A percentile compares a stretch with the other conserved stretches of the same genome.
Conservation (phyloP, 2,888 invertebrate genomes). For the Hedya salicella region DNA sequence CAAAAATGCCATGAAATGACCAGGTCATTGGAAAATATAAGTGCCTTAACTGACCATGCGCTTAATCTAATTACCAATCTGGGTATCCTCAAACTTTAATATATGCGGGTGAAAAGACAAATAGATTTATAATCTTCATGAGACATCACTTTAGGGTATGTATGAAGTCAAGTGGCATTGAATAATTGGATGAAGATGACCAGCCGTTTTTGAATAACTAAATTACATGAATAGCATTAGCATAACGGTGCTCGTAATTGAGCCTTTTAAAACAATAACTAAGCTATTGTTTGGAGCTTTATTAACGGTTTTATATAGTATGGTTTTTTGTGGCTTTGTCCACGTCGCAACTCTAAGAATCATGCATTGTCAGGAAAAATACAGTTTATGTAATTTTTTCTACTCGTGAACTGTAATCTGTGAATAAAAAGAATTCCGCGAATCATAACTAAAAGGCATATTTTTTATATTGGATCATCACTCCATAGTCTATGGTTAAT, state of each 20-base stretch:
- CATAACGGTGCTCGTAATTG: background rate
- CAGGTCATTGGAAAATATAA: background rate
- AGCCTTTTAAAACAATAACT: background rate
- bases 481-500: too few species aligned
- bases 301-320: background rate
- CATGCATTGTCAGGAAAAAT: too few species aligned
- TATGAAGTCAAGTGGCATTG: constrained; percentile 62
- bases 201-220: constrained; percentile 53
- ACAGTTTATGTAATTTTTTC: too few species aligned
- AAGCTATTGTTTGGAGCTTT: background rate
- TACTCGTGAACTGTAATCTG: too few species aligned
- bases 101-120: constrained; percentile 77
- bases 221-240: constrained; percentile 9
- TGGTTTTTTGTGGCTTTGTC: too few species aligned
- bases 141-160: constrained; percentile 59
- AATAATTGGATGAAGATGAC: constrained; percentile 75
- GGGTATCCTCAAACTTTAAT: constrained; percentile 48
- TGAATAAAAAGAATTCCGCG: too few species aligned
- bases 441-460: too few species aligned
- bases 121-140: constrained; percentile 69
- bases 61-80: constrained; percentile 11
- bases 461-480: too few species aligned
- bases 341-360: too few species aligned
- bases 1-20: background rate
- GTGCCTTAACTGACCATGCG: background rate